phyloP scores from a whole-genome alignment of 2,113 vertebrate genomes.

The Zosterops japonicus region DNA sequence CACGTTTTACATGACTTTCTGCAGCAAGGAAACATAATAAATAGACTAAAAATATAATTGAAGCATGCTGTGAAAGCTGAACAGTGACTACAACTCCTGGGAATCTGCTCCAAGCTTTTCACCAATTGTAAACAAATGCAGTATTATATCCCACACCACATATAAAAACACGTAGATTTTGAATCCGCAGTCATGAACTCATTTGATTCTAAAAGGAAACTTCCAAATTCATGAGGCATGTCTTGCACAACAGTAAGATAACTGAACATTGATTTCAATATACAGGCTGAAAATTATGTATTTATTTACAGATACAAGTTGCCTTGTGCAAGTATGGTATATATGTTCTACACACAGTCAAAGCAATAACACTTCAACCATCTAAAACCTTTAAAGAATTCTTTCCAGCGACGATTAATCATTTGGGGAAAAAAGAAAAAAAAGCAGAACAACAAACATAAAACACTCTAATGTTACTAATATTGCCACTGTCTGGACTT shows the following conservation, averaged over 20 bases:
- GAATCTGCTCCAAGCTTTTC: slow-evolving; percentile 57
- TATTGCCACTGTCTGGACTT: background rate
- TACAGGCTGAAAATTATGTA: background rate
- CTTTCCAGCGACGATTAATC: background rate
- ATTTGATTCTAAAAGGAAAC: background rate
- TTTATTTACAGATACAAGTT: background rate
- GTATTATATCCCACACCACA: background rate
- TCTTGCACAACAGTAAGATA: background rate
- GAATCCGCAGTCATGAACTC: background rate
- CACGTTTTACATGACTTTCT: slow-evolving; percentile 76
- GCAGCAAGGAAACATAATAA: slow-evolving; percentile 71
- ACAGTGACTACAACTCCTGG: slow-evolving; percentile 58
- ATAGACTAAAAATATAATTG: slow-evolving; percentile 73
- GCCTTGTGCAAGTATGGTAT: background rate
- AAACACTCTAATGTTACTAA: background rate
- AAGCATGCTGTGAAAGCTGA: slow-evolving; percentile 68
- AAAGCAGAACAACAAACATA: background rate
- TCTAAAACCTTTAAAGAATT: background rate
- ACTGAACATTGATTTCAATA: background rate
- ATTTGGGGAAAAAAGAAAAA: background rate
- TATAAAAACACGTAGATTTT: background rate
- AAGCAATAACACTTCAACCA: background rate
- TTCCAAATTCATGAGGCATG: background rate
- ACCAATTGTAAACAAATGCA: slow-evolving; percentile 30
- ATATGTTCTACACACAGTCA: background rate